Conservation (phyloP, 2,888 invertebrate species). For the Aplocera efformata region DNA sequence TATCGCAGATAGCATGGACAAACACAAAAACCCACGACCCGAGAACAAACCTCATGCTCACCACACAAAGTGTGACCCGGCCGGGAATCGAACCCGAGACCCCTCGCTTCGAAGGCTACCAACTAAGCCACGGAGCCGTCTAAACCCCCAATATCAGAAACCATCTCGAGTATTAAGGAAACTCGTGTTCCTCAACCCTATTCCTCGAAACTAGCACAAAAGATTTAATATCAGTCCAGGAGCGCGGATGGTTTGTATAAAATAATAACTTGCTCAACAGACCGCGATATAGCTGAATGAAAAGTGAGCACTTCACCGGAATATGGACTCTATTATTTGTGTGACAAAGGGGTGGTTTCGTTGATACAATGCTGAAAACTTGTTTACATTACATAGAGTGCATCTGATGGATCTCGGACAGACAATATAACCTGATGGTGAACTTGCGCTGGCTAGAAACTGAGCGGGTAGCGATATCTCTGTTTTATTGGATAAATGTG, state of each 20-base stretch:
- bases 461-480: conserved; percentile 4
- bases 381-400: conserved; percentile 59
- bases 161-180: too few relatives aligned
- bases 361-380: conserved; percentile 57
- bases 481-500: too few relatives aligned
- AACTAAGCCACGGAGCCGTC: too few relatives aligned
- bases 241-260: conserved; percentile 25
- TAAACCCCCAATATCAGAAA: too few relatives aligned
- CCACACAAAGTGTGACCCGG: too few relatives aligned
- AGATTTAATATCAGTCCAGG: conserved; percentile 37
- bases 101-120: too few relatives aligned
- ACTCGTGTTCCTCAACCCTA: not conserved
- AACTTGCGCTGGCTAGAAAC: conserved; percentile 24
- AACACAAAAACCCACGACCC: too few relatives aligned
- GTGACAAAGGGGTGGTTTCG: conserved; percentile 45
- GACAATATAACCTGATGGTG: conserved; percentile 38
- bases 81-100: too few relatives aligned
- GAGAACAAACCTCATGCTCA: too few relatives aligned
- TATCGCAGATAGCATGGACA: too few relatives aligned
- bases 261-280: conserved; percentile 26
- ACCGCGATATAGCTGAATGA: conserved; percentile 33
- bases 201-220: conserved; percentile 24
- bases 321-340: conserved; percentile 54
- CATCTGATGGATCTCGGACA: conserved; percentile 51
- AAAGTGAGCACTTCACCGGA: conserved; percentile 33